These are phyloP conservation scores for Phyllopteryx taeniolatus DNA, from an alignment of 2,113 vertebrate species.

Conservation along the genomic window DNA sequence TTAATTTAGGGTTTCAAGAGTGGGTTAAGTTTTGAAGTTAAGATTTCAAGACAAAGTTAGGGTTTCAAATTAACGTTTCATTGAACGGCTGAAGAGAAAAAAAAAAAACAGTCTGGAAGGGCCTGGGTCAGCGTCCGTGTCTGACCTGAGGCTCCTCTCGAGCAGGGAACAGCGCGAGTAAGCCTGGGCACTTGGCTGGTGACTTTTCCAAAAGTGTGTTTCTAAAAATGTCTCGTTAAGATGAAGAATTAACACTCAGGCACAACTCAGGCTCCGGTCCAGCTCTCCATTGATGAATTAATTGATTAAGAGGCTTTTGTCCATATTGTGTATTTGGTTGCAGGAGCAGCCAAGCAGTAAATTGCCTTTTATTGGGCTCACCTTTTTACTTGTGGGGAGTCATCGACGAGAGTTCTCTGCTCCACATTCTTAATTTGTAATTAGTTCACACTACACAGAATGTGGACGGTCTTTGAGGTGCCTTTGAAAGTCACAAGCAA, in stretches of 20 bases:
- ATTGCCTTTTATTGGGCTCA: slow-evolving; percentile 83
- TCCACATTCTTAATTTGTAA: slow-evolving; percentile 41
- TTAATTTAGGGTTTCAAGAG: neutral
- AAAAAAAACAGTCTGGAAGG: neutral
- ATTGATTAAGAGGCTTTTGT: slow-evolving; percentile 7
- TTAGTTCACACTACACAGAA: slow-evolving; percentile 38
- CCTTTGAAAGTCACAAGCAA: slow-evolving; percentile 57
- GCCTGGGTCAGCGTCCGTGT: no score
- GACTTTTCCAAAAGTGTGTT: neutral
- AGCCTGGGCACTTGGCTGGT: neutral
- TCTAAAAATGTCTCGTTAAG: slow-evolving; percentile 4
- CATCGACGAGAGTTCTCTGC: slow-evolving; percentile 38
- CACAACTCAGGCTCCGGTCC: neutral
- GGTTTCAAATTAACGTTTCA: neutral
- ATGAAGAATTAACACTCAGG: slow-evolving; percentile 1
- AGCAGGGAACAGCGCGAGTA: neutral
- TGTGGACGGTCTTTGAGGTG: slow-evolving; percentile 32
- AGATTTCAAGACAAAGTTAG: neutral
- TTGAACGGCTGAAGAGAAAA: neutral
- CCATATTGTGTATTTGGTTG: slow-evolving; percentile 62
- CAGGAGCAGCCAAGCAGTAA: slow-evolving; percentile 78
- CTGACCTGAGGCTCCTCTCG: neutral
- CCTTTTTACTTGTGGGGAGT: slow-evolving; percentile 68
- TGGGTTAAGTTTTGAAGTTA: neutral
- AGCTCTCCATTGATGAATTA: slow-evolving; percentile 9